Evolutionary conservation across 2,888 invertebrate species (phyloP).

Genomic region (Macroteleia sp.): DNA sequence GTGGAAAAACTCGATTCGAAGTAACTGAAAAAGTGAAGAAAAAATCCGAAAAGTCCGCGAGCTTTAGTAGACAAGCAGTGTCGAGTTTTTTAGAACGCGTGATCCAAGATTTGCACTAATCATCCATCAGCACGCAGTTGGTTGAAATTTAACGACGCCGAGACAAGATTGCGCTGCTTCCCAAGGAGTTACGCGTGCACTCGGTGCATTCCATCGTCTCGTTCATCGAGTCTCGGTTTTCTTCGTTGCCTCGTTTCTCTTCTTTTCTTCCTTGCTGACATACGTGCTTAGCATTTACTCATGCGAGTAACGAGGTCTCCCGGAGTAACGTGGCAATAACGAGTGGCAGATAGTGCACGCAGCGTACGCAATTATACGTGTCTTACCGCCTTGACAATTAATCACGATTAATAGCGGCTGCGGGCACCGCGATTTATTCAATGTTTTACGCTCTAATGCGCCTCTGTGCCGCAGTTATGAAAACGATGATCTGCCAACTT

Average conservation of each 20-base stretch:
- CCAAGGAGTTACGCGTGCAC: slow-evolving; percentile 37
- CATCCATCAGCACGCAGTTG: slow-evolving; percentile 38
- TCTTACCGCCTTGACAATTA: slow-evolving; percentile 67
- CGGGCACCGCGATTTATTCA: slow-evolving; percentile 56
- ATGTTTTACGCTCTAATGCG: slow-evolving; percentile 64
- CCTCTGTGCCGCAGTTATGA: slow-evolving; percentile 38
- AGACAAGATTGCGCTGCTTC: slow-evolving; percentile 37
- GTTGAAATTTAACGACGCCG: slow-evolving; percentile 42
- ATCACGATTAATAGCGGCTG: slow-evolving; percentile 72
- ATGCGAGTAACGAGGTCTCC: slow-evolving; percentile 70
- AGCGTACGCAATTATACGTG: slow-evolving; percentile 69
- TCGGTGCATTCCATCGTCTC: slow-evolving; percentile 55
- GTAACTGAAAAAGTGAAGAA: too few relatives aligned
- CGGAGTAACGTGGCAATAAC: slow-evolving; percentile 59
- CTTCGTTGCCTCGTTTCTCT: slow-evolving; percentile 49
- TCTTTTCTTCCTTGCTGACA: slow-evolving; percentile 58
- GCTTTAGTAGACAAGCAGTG: background rate
- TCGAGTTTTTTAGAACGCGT: background rate
- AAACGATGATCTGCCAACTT: slow-evolving; percentile 55
- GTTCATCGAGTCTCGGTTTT: slow-evolving; percentile 57
- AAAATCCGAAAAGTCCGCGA: too few relatives aligned
- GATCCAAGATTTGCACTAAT: slow-evolving; percentile 11
- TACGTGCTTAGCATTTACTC: slow-evolving; percentile 69
- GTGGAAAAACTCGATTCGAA: too few relatives aligned
- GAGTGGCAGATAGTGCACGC: slow-evolving; percentile 63